A percentile compares a stretch with the other conserved stretches of the same genome.
These are phyloP conservation scores for Spea bombifrons DNA, from an alignment of 2,113 vertebrate species.

Conservation along the genomic window DNA sequence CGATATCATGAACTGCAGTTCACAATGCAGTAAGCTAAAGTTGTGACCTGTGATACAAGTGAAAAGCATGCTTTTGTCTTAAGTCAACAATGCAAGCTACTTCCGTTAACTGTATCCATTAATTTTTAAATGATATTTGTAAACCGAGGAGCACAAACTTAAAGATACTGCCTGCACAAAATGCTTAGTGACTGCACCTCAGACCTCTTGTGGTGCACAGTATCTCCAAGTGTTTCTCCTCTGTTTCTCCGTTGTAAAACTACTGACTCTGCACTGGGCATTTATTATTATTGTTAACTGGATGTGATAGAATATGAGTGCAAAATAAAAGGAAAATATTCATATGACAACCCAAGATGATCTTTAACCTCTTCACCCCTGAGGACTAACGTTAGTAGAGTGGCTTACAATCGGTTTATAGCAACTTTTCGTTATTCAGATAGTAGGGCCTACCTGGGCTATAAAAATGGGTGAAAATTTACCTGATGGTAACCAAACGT, in stretches of 20 bases:
- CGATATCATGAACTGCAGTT: constrained; percentile 30
- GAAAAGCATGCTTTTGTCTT: constrained; percentile 42
- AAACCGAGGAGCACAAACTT: constrained; percentile 6
- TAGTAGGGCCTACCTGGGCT: neutral
- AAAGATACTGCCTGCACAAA: constrained; percentile 21
- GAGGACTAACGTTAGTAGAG: constrained; percentile 70
- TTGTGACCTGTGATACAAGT: constrained; percentile 33
- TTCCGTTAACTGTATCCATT: constrained; percentile 45
- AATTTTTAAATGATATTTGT: constrained; percentile 12
- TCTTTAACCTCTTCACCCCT: constrained; percentile 65
- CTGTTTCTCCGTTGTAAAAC: constrained; percentile 69
- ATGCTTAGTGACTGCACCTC: constrained; percentile 8
- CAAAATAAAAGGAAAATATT: constrained; percentile 4
- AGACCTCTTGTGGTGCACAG: neutral
- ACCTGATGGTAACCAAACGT: constrained; percentile 8
- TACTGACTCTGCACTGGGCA: constrained; percentile 71
- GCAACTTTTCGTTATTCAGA: neutral
- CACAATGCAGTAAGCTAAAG: constrained; percentile 41
- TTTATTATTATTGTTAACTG: constrained; percentile 65
- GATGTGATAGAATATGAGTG: constrained; percentile 60
- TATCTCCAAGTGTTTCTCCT: constrained; percentile 50
- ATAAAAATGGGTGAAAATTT: neutral
- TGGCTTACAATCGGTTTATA: neutral
- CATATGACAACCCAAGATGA: constrained; percentile 10
- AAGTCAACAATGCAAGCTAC: constrained; percentile 36